phyloP scores from a whole-genome alignment of 2,797 vertebrate species.

The Macropodus opercularis region DNA sequence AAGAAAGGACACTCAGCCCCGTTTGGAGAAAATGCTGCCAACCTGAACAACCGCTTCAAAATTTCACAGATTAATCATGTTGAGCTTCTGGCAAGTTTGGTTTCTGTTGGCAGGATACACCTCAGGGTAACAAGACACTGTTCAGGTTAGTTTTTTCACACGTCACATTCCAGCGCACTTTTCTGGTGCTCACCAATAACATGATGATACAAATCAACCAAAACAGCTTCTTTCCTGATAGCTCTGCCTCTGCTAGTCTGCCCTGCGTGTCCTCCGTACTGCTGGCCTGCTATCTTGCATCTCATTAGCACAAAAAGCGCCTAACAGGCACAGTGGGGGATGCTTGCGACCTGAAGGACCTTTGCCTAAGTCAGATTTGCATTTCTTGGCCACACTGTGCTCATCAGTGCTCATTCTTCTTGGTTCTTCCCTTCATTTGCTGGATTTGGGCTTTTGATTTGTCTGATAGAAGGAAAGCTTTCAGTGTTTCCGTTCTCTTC shows the following conservation, averaged over 20 bases:
- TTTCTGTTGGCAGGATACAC: conserved; percentile 14
- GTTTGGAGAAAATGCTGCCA: conserved; percentile 37
- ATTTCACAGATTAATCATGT: conserved; percentile 32
- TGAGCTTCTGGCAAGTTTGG: conserved; percentile 19
- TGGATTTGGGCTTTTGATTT: no score
- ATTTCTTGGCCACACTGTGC: conserved; percentile 15
- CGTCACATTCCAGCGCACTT: background rate
- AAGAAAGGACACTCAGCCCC: conserved; percentile 41
- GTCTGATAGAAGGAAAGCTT: no score
- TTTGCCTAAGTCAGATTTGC: conserved; percentile 46
- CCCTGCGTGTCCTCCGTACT: conserved; percentile 55
- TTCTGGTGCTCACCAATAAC: background rate
- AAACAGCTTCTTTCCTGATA: conserved; percentile 28
- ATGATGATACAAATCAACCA: no score
- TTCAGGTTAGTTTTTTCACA: conserved; percentile 2
- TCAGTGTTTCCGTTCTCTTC: no score
- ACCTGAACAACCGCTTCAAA: conserved; percentile 29
- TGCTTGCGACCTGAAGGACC: conserved; percentile 38
- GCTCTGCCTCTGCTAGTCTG: conserved; percentile 21
- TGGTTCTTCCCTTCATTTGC: background rate
- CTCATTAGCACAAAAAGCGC: conserved; percentile 63
- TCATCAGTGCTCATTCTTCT: background rate
- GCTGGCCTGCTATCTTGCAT: conserved; percentile 49
- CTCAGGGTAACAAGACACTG: background rate
- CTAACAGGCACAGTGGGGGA: conserved; percentile 44